phyloP scores from a whole-genome alignment of 2,113 vertebrate genomes.

The Thamnaconus septentrionalis region DNA sequence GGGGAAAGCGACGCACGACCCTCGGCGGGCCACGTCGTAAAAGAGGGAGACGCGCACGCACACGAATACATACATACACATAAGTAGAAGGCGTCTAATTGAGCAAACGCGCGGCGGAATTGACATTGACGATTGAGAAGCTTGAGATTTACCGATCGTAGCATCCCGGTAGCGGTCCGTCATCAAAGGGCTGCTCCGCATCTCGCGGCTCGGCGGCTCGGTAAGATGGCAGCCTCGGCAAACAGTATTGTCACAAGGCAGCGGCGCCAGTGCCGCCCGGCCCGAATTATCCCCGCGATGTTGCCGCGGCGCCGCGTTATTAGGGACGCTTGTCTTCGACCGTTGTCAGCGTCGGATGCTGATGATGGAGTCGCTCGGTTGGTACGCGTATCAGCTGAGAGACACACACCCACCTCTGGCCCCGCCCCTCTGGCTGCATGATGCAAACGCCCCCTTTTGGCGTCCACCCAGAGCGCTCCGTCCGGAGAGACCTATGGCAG shows the following conservation, averaged over 20 bases:
- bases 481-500: conserved; percentile 24
- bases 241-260: conserved; percentile 38
- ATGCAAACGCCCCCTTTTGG: conserved; percentile 69
- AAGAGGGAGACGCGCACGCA: not conserved
- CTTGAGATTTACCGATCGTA: conserved; percentile 71
- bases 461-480: conserved; percentile 46
- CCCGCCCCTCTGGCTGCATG: conserved; percentile 65
- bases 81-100: not conserved
- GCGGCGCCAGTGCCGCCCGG: conserved; percentile 41
- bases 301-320: conserved; percentile 41
- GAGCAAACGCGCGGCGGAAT: conserved; percentile 46
- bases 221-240: conserved; percentile 63
- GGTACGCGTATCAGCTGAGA: conserved; percentile 77
- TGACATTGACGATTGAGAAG: conserved; percentile 63
- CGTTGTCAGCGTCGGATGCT: conserved; percentile 76
- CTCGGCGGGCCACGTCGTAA: not conserved
- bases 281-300: conserved; percentile 31
- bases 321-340: conserved; percentile 62
- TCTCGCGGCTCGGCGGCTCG: conserved; percentile 52
- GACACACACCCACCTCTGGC: conserved; percentile 74
- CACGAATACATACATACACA: no score
- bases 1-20: conserved; percentile 15
- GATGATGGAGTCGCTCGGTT: conserved; percentile 76
- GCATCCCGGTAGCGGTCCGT: conserved; percentile 62
- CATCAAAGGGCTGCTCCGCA: conserved; percentile 69